A percentile compares a stretch with the other conserved stretches of the same genome.
Conservation (phyloP, 2,113 vertebrate genomes). For the Lepidiolamprologus cunningtoni region DNA sequence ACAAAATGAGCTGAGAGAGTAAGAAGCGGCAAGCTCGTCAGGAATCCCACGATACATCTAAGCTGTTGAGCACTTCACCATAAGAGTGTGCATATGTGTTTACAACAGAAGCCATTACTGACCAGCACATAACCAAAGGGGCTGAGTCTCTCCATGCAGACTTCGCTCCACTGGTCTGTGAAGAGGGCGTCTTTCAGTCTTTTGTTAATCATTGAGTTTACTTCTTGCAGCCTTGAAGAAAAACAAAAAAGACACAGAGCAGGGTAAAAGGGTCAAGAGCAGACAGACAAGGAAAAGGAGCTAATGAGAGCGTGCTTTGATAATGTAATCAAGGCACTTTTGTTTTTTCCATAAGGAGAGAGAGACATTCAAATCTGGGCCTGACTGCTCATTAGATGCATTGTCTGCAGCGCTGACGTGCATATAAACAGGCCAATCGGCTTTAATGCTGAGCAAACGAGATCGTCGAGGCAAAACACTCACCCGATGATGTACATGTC, state of each 20-base stretch:
- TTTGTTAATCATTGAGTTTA: conserved; percentile 97
- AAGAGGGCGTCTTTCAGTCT: conserved; percentile 94
- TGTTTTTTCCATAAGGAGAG: neutral
- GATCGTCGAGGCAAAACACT: conserved; percentile 47
- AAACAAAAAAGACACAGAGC: conserved; percentile 15
- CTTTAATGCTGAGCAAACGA: neutral
- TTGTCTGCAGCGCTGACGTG: neutral
- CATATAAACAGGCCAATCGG: neutral
- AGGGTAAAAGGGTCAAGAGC: neutral
- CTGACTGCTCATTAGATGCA: neutral
- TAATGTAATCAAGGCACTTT: neutral
- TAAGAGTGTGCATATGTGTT: conserved; percentile 11
- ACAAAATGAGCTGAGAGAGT: conserved; percentile 22
- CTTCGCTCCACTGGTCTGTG: conserved; percentile 96
- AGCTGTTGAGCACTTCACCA: neutral
- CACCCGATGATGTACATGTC: conserved; percentile 97
- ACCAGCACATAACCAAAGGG: conserved; percentile 94
- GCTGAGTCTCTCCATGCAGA: conserved; percentile 92
- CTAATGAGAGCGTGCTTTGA: neutral
- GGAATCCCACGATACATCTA: neutral
- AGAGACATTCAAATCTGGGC: neutral
- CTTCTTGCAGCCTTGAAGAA: conserved; percentile 85
- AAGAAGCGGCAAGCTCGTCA: neutral
- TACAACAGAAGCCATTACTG: conserved; percentile 51
- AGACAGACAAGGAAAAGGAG: neutral